A percentile compares a stretch with the other conserved stretches of the same genome.
Conservation (phyloP, 2,797 vertebrate species). For the Urosaurus nigricauda region DNA sequence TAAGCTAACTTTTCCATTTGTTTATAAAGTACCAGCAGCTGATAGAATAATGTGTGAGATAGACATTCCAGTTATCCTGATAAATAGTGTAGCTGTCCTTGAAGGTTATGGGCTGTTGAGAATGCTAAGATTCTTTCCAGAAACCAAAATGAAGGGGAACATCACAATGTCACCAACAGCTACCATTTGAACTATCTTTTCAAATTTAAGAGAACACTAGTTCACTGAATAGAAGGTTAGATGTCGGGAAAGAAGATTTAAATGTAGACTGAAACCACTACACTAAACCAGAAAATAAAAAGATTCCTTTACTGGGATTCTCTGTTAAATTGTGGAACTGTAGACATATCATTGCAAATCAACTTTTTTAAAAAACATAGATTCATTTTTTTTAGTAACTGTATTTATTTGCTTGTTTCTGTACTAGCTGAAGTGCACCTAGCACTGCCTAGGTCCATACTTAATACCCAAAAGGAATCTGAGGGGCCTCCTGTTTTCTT, state of each 20-base stretch:
- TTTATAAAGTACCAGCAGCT: neutral
- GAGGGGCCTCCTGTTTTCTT: no score
- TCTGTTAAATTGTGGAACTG: neutral
- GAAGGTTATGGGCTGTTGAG: neutral
- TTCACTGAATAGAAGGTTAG: neutral
- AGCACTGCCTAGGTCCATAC: no score
- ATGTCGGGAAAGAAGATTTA: neutral
- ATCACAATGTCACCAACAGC: neutral
- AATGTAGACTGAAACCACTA: neutral
- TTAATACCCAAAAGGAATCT: no score
- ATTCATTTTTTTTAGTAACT: no score
- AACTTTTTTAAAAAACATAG: neutral
- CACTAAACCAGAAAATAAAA: neutral
- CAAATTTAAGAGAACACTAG: neutral
- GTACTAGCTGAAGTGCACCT: no score
- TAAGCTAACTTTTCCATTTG: neutral
- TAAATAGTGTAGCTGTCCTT: neutral
- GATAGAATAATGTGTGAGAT: neutral
- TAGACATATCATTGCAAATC: neutral
- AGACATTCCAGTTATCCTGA: neutral
- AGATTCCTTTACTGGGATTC: neutral
- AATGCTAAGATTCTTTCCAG: neutral
- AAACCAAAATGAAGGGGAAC: neutral
- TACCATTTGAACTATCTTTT: neutral
- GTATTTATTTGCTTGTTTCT: no score